phyloP scores from a whole-genome alignment of 2,888 invertebrate species.

The Scaptomyza parva region DNA sequence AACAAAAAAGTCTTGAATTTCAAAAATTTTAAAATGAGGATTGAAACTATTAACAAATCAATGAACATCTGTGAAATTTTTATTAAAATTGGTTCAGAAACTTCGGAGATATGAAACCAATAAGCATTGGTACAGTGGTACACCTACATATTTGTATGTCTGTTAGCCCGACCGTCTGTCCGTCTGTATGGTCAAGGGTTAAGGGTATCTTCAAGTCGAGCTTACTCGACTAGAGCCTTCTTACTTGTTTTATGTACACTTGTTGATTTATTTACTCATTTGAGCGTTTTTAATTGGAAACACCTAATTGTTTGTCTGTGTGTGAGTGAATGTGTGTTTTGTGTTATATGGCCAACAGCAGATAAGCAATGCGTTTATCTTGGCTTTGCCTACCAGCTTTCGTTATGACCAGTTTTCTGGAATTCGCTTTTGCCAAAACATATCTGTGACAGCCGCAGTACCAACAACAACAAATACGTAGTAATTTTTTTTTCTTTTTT shows the following conservation, averaged over 20 bases:
- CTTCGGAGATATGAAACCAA: too few relatives aligned
- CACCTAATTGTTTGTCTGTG: conserved; percentile 50
- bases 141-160: too few relatives aligned
- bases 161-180: too few relatives aligned
- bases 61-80: too few relatives aligned
- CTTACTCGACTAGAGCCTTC: too few relatives aligned
- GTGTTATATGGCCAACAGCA: conserved; percentile 47
- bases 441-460: conserved; percentile 13
- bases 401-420: conserved; percentile 57
- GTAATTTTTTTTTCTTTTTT: conserved; percentile 6
- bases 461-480: conserved; percentile 5
- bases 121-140: too few relatives aligned
- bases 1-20: too few relatives aligned
- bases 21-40: too few relatives aligned
- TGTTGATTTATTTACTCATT: conserved; percentile 58
- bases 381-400: conserved; percentile 20
- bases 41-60: too few relatives aligned
- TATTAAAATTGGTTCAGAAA: too few relatives aligned
- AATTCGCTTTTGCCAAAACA: conserved; percentile 43
- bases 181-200: too few relatives aligned
- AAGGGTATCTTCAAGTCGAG: too few relatives aligned
- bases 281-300: conserved; percentile 62
- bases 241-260: conserved; percentile 43
- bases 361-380: conserved; percentile 60
- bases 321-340: conserved; percentile 32